Evolutionary conservation across 2,797 vertebrate species (phyloP).

Genomic region (Carcharodon carcharias): DNA sequence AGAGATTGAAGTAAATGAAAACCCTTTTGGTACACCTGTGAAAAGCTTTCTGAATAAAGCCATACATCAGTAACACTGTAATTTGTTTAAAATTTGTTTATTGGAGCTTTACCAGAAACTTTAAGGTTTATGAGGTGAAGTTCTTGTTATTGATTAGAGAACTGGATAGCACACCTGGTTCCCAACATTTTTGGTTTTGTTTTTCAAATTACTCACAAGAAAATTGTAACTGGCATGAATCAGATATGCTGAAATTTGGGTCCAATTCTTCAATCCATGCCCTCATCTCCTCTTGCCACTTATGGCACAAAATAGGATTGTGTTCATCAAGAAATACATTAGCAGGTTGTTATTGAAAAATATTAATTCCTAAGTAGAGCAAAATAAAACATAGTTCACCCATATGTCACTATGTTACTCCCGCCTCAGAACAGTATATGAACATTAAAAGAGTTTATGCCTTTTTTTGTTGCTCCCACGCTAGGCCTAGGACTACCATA

Average conservation of each 20-base stretch:
- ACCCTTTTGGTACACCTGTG: not conserved
- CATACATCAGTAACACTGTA: not conserved
- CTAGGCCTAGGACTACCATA: not conserved
- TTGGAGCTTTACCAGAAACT: not conserved
- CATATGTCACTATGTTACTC: not conserved
- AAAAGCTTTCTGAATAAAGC: not conserved
- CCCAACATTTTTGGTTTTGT: not conserved
- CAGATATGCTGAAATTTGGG: not conserved
- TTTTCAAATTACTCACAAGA: not conserved
- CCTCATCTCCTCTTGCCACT: not conserved
- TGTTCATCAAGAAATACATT: not conserved
- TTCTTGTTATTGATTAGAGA: not conserved
- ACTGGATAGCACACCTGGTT: not conserved
- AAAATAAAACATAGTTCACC: not conserved
- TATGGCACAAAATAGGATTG: not conserved
- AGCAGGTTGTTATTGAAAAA: not conserved
- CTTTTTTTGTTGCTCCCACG: not conserved
- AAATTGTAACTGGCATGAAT: not conserved
- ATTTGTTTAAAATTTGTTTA: not conserved
- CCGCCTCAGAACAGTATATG: not conserved
- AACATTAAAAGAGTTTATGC: not conserved
- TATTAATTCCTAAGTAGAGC: not conserved
- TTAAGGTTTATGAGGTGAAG: not conserved
- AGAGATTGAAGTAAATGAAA: not conserved
- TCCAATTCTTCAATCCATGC: not conserved